Base-by-base conservation (phyloP, 2,888 invertebrate genomes). In the Ctena decussata region DNA sequence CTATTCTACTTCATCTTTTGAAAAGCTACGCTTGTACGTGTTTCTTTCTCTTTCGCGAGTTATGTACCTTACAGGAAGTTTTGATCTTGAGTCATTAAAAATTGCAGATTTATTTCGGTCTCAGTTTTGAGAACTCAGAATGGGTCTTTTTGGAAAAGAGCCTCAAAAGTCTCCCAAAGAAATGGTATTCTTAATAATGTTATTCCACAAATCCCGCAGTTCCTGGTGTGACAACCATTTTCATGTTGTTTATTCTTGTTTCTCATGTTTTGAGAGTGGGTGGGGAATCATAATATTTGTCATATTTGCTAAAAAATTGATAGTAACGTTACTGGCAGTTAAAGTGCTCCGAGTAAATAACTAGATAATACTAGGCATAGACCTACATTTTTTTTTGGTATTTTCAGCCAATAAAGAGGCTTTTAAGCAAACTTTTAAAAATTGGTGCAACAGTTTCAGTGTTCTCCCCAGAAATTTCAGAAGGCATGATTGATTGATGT, bases 121-220 rank as follows among this genome's bases (percentile, higher is more conserved):
- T 21, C 2, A 12, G 15, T 2, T 46, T 8, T 15, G 46, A 46
- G 6, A 21, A 15, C 8, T n/a, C 35, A 83, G 76, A 75, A 87
- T 87, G 87, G 87, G 87, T 39, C 78, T 87, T 32, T 87, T 87
- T 83, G 87, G 87, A 8, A 87, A 87, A 78, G 87, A 87, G 27
- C 77, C 75, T 5, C 79, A 82, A 37, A 87, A 83, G 70, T 85
- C 85, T 35, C 87, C 87, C 18, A 87, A 87, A 53, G 87, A 87
- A 37, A 82, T 83, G 87, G 87, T 87, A 85, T 8, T 27, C 27
- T 24, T 21, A 11, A 57, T 27, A 24, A 24, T 46, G 46, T n/a
- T 21, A 21, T 46, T 46, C 18, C 12, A 21, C 18, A 8, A 46
- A 18, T 3, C 18, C 3, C 46, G 21, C 3, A 3, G 18, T 21